phyloP scores from a whole-genome alignment of 2,888 invertebrate genomes.

The Andrena fulva region DNA sequence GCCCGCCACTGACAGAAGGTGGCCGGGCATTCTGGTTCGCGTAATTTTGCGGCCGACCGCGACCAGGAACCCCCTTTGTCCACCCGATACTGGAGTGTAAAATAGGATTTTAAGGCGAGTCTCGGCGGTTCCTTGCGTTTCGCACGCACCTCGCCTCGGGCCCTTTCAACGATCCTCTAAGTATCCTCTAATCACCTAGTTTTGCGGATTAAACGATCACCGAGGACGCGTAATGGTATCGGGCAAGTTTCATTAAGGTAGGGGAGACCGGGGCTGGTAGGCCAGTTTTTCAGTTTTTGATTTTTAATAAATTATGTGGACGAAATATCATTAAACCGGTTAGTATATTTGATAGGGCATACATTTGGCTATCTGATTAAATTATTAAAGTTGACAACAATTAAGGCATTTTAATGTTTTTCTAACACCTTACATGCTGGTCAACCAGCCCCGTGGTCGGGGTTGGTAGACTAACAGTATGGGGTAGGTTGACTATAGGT shows the following conservation, averaged over 20 bases:
- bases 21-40: conserved; percentile 62
- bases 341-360: too few species aligned
- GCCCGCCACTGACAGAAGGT: conserved; percentile 59
- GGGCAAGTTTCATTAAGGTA: background rate
- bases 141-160: background rate
- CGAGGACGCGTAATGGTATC: background rate
- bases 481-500: too few species aligned
- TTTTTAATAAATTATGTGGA: too few species aligned
- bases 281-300: too few species aligned
- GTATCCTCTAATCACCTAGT: background rate
- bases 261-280: too few species aligned
- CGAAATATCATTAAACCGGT: too few species aligned
- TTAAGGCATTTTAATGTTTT: too few species aligned
- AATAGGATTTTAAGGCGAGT: conserved; percentile 75
- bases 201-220: background rate
- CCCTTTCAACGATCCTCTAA: conserved; percentile 7
- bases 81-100: conserved; percentile 75
- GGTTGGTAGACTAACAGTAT: too few species aligned
- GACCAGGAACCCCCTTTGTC: conserved; percentile 61
- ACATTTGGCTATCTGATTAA: too few species aligned
- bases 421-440: too few species aligned
- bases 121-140: conserved; percentile 10
- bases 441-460: too few species aligned
- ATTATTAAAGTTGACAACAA: too few species aligned
- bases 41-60: conserved; percentile 68